Conservation (phyloP, 1,140 invertebrate genomes). For the Drosophila pruinosa region DNA sequence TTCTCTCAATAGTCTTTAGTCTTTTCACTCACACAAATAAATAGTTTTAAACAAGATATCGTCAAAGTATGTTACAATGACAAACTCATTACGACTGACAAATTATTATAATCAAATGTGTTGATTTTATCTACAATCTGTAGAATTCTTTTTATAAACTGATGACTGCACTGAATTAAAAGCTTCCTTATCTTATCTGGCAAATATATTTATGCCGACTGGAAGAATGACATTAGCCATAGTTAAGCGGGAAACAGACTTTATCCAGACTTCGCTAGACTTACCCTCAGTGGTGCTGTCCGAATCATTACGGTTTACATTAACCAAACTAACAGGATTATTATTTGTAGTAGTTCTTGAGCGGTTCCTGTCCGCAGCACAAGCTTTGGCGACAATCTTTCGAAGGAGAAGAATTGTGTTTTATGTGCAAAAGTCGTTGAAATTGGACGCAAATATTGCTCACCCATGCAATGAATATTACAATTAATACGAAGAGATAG, state of each 20-base stretch:
- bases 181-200: constrained; percentile 28
- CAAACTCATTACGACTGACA: neutral
- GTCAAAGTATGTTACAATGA: neutral
- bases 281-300: neutral
- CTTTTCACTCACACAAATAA: neutral
- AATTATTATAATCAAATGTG: neutral
- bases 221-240: too few species aligned
- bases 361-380: neutral
- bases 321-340: neutral
- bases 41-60: neutral
- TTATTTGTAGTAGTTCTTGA: neutral
- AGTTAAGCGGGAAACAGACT: too few species aligned
- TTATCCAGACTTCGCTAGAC: neutral
- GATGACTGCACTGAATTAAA: neutral
- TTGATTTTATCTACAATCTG: neutral
- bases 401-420: neutral
- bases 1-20: neutral
- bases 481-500: neutral
- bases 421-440: neutral
- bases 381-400: neutral
- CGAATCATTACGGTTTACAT: neutral
- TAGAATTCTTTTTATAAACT: neutral
- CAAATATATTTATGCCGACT: neutral
- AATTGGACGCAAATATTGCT: neutral
- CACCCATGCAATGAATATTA: constrained; percentile 13